Evolutionary conservation across 2,888 invertebrate species (phyloP).

Genomic region (Hyppa rectilinea): DNA sequence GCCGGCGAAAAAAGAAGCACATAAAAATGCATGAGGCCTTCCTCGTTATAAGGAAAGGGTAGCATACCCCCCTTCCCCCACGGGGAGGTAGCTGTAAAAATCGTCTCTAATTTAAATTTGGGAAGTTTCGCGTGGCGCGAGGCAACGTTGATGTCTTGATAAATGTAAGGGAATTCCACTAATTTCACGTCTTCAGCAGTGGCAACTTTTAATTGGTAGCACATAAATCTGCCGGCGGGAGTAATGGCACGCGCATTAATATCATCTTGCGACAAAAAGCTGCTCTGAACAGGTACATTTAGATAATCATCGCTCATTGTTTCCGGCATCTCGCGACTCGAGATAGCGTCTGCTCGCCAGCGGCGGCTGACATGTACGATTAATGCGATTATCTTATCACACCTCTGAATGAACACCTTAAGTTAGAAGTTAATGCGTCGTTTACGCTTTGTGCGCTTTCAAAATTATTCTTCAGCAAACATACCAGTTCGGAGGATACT

Average conservation of each 20-base stretch:
- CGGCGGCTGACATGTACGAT: conserved; percentile 48
- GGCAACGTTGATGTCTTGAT: conserved; percentile 90
- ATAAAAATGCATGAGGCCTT: conserved; percentile 92
- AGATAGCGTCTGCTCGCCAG: conserved; percentile 61
- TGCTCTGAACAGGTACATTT: conserved; percentile 79
- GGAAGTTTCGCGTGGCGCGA: conserved; percentile 89
- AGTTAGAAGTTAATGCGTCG: conserved; percentile 56
- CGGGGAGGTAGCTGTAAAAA: conserved; percentile 90
- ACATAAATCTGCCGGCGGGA: conserved; percentile 83
- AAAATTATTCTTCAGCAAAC: conserved; percentile 25
- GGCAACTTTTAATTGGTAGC: conserved; percentile 89
- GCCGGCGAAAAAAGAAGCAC: conserved; percentile 91
- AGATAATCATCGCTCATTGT: conserved; percentile 89
- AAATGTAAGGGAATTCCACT: conserved; percentile 89
- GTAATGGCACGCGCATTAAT: conserved; percentile 87
- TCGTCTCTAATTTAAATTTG: conserved; percentile 91
- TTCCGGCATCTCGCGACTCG: conserved; percentile 73
- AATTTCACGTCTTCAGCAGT: conserved; percentile 88
- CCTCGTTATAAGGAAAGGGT: conserved; percentile 91
- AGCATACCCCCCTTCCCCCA: conserved; percentile 84
- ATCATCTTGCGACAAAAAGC: conserved; percentile 87
- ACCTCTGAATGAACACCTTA: conserved; percentile 56
- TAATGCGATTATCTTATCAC: conserved; percentile 62
- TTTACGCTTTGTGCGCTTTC: conserved; percentile 24
- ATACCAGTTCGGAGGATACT: conserved; percentile 7